phyloP scores from a whole-genome alignment of 1,140 invertebrate genomes.

The Mamestra configurata region DNA sequence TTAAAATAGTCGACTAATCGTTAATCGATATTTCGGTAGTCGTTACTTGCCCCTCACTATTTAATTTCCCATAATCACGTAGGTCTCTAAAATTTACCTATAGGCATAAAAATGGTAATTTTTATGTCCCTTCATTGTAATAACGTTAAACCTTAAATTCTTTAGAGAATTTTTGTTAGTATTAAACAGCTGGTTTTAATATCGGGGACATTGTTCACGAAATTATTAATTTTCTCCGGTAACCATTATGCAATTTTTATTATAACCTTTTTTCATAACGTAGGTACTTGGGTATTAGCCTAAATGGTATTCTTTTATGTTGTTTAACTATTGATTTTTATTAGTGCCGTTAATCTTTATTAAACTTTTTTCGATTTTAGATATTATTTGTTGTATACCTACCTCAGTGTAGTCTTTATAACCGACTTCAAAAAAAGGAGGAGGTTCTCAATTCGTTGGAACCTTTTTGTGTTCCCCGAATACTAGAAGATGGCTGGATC shows the following conservation, averaged over 20 bases:
- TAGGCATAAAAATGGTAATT: conserved; percentile 43
- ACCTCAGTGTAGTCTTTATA: too few relatives aligned
- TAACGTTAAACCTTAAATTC: conserved; percentile 33
- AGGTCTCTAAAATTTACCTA: conserved; percentile 41
- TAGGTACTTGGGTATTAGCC: neutral
- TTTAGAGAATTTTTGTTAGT: conserved; percentile 25
- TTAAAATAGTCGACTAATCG: conserved; percentile 10
- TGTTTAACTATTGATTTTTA: too few relatives aligned
- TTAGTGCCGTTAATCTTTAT: too few relatives aligned
- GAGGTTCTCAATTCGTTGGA: too few relatives aligned
- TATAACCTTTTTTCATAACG: neutral
- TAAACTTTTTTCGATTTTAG: too few relatives aligned
- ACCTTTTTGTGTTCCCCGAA: too few relatives aligned
- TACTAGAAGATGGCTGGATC: too few relatives aligned
- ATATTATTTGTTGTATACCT: too few relatives aligned
- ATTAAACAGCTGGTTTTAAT: conserved; percentile 26
- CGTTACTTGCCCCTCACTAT: conserved; percentile 10
- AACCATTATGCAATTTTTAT: neutral
- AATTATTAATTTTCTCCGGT: conserved; percentile 18
- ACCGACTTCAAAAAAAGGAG: too few relatives aligned
- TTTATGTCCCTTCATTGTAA: conserved; percentile 37
- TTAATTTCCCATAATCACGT: conserved; percentile 26
- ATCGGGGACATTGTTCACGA: conserved; percentile 22
- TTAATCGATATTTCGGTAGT: neutral
- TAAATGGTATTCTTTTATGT: too few relatives aligned